Evolutionary conservation across 2,888 invertebrate species (phyloP), one percentile per base, ranked within the genome.

Genomic region (Agrotis clavis): DNA sequence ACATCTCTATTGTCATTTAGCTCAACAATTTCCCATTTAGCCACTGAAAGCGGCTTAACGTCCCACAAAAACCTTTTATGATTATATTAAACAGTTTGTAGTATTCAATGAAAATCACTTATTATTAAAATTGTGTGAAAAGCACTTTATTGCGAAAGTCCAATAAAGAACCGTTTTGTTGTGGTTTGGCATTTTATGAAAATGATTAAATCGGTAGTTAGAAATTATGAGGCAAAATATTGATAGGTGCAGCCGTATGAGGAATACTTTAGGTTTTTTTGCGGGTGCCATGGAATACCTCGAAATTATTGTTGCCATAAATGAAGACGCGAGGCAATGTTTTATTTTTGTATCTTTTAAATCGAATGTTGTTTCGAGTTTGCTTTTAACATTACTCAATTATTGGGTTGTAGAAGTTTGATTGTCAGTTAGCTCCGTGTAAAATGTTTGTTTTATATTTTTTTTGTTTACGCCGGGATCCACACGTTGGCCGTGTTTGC

Each of bases 21-120:
- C 18, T 53, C 18, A 60, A 61, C 60, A 9, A 62, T 68, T 72
- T 67, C 47, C 41, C 57, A 70, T 57, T 74, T 57, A 50, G 25
- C 21, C 21, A 60, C 45, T 25, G 9, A 63, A 77, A 74, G 51
- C 54, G 18, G 77, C 62, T 74, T 70, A 54, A 21, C 65, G 35
- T 53, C 19, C 64, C 67, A 47, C 64, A 47, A 35, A n/a, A 77
- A 60, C 69, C 80, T 80, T 80, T 80, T 60, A 72, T 41, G 57
- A 61, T 70, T 69, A 80, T 69, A 80, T 80, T 66, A 80, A 71
- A 51, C 59, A 53, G 21, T 66, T 75, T 62, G n/a, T 41, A 50
- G 62, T 59, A 68, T 67, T 65, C 48, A 70, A 67, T 21, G 16
- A 59, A 67, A 18, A 56, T 21, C 57, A 63, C 54, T 35, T 47